These are phyloP conservation scores for Sepioteuthis lessoniana DNA, from an alignment of 2,888 invertebrate species.

Conservation along the genomic window DNA sequence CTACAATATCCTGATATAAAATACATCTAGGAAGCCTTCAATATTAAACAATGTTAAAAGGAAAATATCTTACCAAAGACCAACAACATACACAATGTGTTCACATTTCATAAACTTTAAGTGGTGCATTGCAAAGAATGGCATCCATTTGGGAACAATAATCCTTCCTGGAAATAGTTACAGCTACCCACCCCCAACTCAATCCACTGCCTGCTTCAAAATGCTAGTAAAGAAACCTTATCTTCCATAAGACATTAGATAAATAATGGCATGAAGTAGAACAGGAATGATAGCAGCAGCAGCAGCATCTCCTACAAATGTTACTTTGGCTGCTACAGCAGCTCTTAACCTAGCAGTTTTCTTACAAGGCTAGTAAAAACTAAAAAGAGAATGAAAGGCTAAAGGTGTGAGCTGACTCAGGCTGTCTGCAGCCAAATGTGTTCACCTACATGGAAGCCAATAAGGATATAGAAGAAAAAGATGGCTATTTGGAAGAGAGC, in stretches of 20 bases:
- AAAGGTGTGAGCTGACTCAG: constrained; percentile 33
- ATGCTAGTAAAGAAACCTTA: background rate
- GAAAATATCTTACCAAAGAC: background rate
- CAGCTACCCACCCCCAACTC: background rate
- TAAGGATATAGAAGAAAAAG: background rate
- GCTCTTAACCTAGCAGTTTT: constrained; percentile 15
- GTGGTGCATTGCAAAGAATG: background rate
- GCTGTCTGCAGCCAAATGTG: constrained; percentile 33
- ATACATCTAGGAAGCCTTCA: background rate
- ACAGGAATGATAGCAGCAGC: background rate
- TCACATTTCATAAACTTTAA: background rate
- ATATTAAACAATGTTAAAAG: background rate
- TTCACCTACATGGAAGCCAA: constrained; percentile 23
- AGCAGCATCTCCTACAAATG: background rate
- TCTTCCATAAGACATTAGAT: background rate
- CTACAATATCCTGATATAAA: background rate
- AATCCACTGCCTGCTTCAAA: constrained; percentile 21
- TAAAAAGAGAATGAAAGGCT: background rate
- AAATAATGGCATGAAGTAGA: constrained; percentile 18
- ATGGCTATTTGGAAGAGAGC: background rate
- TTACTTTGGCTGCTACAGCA: background rate
- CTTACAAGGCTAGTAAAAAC: background rate
- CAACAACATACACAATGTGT: background rate
- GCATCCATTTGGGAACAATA: background rate
- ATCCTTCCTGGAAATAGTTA: constrained; percentile 33